Evolutionary conservation across 1,140 invertebrate species (phyloP).

Genomic region (Hycleus cichorii): DNA sequence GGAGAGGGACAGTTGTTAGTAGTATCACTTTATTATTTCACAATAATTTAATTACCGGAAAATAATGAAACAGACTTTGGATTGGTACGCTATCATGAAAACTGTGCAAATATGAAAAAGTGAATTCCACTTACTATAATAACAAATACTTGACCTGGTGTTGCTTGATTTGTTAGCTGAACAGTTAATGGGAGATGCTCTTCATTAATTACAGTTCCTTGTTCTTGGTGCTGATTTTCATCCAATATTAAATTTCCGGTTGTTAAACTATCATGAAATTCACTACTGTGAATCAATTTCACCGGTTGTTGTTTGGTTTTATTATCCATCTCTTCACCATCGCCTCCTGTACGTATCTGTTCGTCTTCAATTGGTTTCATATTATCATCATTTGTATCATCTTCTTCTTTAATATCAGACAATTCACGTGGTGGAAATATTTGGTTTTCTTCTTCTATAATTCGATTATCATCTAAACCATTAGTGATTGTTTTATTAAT

Average conservation of each 20-base stretch:
- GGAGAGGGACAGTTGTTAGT: too few species aligned
- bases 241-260: too few species aligned
- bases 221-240: too few species aligned
- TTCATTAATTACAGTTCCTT: too few species aligned
- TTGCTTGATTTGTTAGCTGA: slow-evolving; percentile 19
- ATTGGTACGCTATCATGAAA: neutral
- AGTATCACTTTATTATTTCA: too few species aligned
- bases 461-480: too few species aligned
- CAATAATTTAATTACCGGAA: too few species aligned
- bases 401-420: slow-evolving; percentile 23
- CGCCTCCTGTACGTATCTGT: neutral
- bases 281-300: slow-evolving; percentile 16
- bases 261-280: slow-evolving; percentile 18
- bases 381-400: slow-evolving; percentile 8
- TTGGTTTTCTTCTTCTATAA: too few species aligned
- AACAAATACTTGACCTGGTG: slow-evolving; percentile 42
- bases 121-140: slow-evolving; percentile 39
- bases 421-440: slow-evolving; percentile 13
- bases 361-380: neutral
- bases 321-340: neutral
- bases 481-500: too few species aligned
- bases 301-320: neutral
- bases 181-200: slow-evolving; percentile 14
- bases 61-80: too few species aligned
- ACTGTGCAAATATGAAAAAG: slow-evolving; percentile 11